Conservation (phyloP, 2,797 vertebrate species). For the Spinus pinus region DNA sequence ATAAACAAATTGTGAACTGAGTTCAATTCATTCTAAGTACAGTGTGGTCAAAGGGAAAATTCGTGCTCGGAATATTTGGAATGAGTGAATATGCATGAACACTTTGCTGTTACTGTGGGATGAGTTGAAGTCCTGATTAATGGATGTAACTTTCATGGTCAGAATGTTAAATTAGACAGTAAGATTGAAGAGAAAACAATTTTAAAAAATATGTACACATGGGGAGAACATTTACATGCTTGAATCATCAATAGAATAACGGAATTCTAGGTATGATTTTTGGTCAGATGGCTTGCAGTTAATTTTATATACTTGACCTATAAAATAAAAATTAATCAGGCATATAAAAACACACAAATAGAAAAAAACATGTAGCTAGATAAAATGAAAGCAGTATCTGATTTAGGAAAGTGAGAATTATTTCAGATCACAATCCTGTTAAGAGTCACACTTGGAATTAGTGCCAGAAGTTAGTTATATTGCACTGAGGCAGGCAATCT, state of each 20-base stretch:
- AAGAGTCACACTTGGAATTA: not conserved
- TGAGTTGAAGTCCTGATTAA: not conserved
- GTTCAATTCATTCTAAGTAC: not conserved
- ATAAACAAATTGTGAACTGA: not conserved
- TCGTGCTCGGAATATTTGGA: not conserved
- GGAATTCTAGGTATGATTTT: not conserved
- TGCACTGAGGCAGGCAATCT: not conserved
- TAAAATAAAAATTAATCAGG: not conserved
- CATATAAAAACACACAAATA: not conserved
- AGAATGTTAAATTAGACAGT: not conserved
- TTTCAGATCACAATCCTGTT: not conserved
- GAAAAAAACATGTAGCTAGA: not conserved
- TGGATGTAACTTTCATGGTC: not conserved
- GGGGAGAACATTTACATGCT: not conserved
- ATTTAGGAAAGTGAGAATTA: not conserved
- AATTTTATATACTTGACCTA: not conserved
- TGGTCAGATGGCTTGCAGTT: not conserved
- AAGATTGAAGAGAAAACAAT: not conserved
- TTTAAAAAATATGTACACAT: rapidly evolving
- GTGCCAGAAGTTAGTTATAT: not conserved
- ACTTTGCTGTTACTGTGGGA: not conserved
- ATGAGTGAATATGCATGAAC: not conserved
- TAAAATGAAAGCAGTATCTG: not conserved
- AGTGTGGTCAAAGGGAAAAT: not conserved
- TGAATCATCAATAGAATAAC: not conserved